phyloP scores from a whole-genome alignment of 2,797 vertebrate species.

The Chromobotia macracanthus region DNA sequence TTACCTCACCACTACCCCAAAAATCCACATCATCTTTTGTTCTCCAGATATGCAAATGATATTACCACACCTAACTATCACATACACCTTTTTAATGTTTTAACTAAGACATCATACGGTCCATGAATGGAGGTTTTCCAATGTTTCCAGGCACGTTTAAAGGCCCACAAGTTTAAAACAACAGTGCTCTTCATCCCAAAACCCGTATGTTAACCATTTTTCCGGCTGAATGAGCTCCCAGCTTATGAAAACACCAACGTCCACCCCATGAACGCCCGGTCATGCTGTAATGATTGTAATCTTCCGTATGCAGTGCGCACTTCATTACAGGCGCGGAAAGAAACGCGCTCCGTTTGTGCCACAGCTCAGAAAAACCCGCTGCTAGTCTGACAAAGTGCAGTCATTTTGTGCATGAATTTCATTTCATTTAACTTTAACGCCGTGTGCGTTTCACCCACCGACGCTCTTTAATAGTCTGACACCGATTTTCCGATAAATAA shows the following conservation, averaged over 20 bases:
- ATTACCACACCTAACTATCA: background rate
- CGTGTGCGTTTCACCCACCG: background rate
- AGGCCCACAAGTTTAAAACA: background rate
- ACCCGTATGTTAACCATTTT: slow-evolving; percentile 6
- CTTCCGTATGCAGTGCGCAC: slow-evolving; percentile 73
- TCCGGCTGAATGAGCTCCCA: background rate
- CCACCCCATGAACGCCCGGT: slow-evolving; percentile 41
- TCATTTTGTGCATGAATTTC: too few species aligned
- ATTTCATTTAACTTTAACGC: background rate
- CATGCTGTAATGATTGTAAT: slow-evolving; percentile 75
- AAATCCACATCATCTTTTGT: background rate
- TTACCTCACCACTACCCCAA: slow-evolving; percentile 6
- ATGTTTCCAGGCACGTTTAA: background rate
- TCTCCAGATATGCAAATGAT: background rate
- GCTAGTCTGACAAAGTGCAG: background rate
- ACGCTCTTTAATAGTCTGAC: background rate
- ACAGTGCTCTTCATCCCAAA: background rate
- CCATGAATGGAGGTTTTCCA: background rate
- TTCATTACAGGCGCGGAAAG: slow-evolving; percentile 66
- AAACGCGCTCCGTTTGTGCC: slow-evolving; percentile 27
- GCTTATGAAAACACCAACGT: slow-evolving; percentile 29
- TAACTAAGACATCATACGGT: background rate
- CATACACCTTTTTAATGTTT: background rate
- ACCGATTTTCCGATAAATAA: background rate
- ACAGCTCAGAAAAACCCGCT: background rate